Base-by-base conservation (phyloP, 1,140 invertebrate genomes). In the Neodiprion pinetum region DNA sequence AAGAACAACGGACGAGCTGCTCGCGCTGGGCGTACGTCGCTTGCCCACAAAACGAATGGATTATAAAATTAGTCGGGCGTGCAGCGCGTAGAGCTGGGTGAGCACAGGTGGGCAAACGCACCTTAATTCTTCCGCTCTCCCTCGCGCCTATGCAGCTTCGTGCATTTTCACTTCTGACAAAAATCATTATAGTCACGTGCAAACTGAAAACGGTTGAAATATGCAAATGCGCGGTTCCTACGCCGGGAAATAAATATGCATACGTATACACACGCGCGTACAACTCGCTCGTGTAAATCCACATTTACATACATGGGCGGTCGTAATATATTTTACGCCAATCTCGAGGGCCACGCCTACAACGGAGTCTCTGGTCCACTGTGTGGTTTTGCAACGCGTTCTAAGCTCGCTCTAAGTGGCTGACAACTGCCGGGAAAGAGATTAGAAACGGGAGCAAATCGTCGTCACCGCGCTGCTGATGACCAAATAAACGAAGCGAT, bases 371-470 rank as follows among this genome's bases (percentile, higher is more conserved):
- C 2, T 40, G 5, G 28, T 40, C 28, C 28, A 1, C 28, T 0
- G 28, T 40, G 28, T 40, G 28, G 28, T 40, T 40, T 40, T 40
- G 28, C 1, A 40, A 40, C 28, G 28, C 5, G 28, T 40, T 40
- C 28, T 40, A 40, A 40, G 28, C 28, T 21, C 50, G n/a, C 50
- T 12, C 53, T 17, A 17, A 14, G 53, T 61, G n/a, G n/a, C 53
- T 61, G n/a, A 61, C 53, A 14, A 61, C 4, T 17, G 53, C 11
- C 28, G n/a, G 53, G 53, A 17, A 17, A 17, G 11, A 61, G 53
- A 61, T 61, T 61, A 61, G 53, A 61, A 61, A 61, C 53, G 53
- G 53, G 53, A 61, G 53, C 53, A 61, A 61, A 61, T 61, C 53
- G 53, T 61, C 53, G 53, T 40, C 28, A 40, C 28, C 28, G 28